phyloP scores from a whole-genome alignment of 2,888 invertebrate species.

The Dendrolimus pini region DNA sequence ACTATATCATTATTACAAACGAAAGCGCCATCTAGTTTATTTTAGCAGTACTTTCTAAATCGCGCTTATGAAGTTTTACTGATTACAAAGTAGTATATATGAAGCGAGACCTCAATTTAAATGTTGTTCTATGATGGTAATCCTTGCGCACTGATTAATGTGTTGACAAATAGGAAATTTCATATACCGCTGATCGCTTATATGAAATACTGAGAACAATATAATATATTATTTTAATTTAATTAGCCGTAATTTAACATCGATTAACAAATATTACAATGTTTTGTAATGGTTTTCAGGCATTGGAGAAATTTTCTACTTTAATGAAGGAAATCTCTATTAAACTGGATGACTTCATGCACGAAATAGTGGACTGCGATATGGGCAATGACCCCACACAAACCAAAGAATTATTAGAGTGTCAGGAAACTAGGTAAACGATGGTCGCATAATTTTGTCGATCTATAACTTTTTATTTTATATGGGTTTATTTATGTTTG shows the following conservation, averaged over 20 bases:
- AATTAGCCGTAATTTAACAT: not conserved
- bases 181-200: conserved; percentile 44
- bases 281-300: conserved; percentile 74
- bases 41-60: conserved; percentile 14
- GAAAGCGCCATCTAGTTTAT: conserved; percentile 19
- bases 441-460: conserved; percentile 3
- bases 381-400: conserved; percentile 96
- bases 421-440: conserved; percentile 83
- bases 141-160: conserved; percentile 58
- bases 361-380: conserved; percentile 92
- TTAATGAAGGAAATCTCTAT: conserved; percentile 93
- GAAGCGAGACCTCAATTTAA: not conserved
- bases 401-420: conserved; percentile 90
- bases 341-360: conserved; percentile 91
- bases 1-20: not conserved
- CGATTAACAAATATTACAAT: not conserved
- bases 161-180: conserved; percentile 43
- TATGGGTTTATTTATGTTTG: not conserved
- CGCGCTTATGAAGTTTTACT: conserved; percentile 21
- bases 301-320: conserved; percentile 95
- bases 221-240: conserved; percentile 1
- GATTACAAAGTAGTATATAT: not conserved
- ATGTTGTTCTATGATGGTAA: conserved; percentile 42
- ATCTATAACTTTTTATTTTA: conserved; percentile 7
- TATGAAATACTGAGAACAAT: conserved; percentile 43